phyloP scores from a whole-genome alignment of 2,888 invertebrate species.

The Eucriotettix oculatus region DNA sequence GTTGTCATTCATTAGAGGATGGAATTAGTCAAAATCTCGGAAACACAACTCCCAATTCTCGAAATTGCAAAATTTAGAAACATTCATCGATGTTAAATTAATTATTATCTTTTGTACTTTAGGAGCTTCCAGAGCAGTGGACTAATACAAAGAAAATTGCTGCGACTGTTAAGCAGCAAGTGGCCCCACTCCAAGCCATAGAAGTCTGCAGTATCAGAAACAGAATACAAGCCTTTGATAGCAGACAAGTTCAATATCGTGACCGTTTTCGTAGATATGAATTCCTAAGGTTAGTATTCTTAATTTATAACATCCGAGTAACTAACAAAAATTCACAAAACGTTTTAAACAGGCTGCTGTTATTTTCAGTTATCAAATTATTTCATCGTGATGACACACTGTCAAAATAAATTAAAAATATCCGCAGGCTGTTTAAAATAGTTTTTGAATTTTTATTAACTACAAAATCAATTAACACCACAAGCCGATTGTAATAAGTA shows the following conservation, averaged over 20 bases:
- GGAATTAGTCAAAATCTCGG: no score
- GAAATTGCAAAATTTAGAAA: neutral
- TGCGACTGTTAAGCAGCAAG: conserved; percentile 79
- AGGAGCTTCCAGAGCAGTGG: conserved; percentile 94
- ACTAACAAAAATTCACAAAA: no score
- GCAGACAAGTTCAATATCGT: conserved; percentile 64
- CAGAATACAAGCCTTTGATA: conserved; percentile 72
- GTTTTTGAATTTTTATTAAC: no score
- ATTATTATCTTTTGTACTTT: conserved; percentile 11
- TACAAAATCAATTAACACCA: no score
- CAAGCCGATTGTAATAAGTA: no score
- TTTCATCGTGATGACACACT: no score
- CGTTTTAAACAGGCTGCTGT: no score
- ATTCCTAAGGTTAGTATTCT: conserved; percentile 21
- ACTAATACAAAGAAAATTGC: conserved; percentile 85
- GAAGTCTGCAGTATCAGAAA: conserved; percentile 84
- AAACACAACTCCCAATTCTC: no score
- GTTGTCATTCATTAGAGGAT: no score
- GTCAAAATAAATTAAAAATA: no score
- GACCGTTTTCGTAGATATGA: conserved; percentile 57
- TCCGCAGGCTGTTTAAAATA: no score
- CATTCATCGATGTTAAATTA: neutral
- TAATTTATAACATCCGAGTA: neutral
- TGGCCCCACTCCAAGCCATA: conserved; percentile 84
- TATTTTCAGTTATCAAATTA: no score